Conservation (phyloP, 2,113 vertebrate genomes). For the Leptodactylus fuscus region DNA sequence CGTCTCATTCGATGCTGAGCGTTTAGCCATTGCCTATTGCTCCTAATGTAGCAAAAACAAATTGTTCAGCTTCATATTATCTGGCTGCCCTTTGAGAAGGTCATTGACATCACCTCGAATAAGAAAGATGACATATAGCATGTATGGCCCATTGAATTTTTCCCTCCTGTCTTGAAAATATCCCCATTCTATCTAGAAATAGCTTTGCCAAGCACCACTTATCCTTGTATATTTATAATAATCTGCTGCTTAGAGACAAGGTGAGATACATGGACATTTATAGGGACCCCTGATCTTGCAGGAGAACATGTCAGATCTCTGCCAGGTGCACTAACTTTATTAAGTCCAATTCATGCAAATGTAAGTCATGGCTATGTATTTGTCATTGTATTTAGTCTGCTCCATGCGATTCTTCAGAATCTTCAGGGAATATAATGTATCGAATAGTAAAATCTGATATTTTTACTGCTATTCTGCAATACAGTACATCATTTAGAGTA, state of each 20-base stretch:
- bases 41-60: neutral
- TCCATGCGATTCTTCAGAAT: neutral
- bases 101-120: neutral
- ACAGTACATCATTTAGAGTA: too few species aligned
- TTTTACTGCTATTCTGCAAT: too few species aligned
- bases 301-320: neutral
- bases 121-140: neutral
- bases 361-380: neutral
- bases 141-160: constrained; percentile 6
- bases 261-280: neutral
- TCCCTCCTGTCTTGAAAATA: neutral
- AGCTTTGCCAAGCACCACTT: neutral
- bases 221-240: constrained; percentile 9
- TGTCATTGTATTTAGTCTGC: too few species aligned
- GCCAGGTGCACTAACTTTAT: neutral
- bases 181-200: neutral
- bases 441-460: too few species aligned
- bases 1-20: neutral
- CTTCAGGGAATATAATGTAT: neutral
- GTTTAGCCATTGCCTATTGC: neutral
- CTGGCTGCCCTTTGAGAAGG: neutral
- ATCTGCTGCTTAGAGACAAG: neutral
- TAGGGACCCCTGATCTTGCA: neutral
- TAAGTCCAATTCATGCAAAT: neutral
- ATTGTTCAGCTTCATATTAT: neutral